These are phyloP conservation scores for Oreonectes daqikongensis DNA, from an alignment of 2,797 vertebrate genomes.

Conservation along the genomic window DNA sequence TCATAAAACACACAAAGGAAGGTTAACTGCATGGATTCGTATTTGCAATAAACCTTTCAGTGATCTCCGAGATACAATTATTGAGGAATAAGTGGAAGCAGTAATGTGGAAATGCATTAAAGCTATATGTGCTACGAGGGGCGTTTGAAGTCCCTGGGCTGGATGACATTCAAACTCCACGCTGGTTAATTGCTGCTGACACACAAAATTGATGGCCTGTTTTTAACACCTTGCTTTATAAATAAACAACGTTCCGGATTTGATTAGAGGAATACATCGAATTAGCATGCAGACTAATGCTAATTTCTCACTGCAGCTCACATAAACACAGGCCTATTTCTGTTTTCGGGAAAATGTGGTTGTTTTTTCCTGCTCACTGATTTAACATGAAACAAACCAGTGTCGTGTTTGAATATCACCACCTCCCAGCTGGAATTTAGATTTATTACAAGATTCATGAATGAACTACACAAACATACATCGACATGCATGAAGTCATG, in stretches of 20 bases:
- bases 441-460: conserved; percentile 18
- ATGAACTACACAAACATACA: background rate
- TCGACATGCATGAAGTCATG: conserved; percentile 22
- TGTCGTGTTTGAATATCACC: conserved; percentile 36
- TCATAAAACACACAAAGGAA: conserved; percentile 37
- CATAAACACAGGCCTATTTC: conserved; percentile 7
- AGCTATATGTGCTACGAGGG: conserved; percentile 9
- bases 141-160: conserved; percentile 26
- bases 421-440: conserved; percentile 31
- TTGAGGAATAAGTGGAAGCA: background rate
- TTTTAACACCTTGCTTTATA: conserved; percentile 55
- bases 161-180: conserved; percentile 43
- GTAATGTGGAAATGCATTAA: conserved; percentile 33
- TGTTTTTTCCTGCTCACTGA: background rate
- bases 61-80: conserved; percentile 23
- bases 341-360: background rate
- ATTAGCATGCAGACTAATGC: conserved; percentile 47
- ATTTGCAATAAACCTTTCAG: conserved; percentile 24
- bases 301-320: conserved; percentile 37
- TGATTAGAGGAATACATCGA: conserved; percentile 57
- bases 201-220: conserved; percentile 53
- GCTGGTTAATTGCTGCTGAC: conserved; percentile 52
- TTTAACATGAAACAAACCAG: background rate
- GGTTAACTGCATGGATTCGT: conserved; percentile 39
- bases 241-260: conserved; percentile 55